A percentile compares a stretch with the other conserved stretches of the same genome.
These are phyloP conservation scores for Euplexia lucipara DNA, from an alignment of 2,888 invertebrate species.

Conservation along the genomic window DNA sequence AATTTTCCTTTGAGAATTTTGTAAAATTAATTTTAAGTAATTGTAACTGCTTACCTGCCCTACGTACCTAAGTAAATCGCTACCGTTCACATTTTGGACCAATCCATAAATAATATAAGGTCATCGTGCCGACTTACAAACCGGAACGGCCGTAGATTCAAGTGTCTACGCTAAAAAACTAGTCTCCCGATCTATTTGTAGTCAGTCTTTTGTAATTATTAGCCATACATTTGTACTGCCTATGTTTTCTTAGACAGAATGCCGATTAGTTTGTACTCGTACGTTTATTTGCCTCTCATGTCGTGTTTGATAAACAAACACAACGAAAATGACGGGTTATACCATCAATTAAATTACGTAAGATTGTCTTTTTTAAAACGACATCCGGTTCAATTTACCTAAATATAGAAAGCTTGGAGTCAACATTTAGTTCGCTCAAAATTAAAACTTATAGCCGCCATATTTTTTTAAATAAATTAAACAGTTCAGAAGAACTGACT, in stretches of 20 bases:
- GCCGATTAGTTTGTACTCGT: slow-evolving; percentile 3
- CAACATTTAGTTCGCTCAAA: background rate
- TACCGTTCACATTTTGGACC: slow-evolving; percentile 72
- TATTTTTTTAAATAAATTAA: background rate
- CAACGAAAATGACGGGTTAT: background rate
- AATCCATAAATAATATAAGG: slow-evolving; percentile 84
- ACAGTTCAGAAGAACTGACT: background rate
- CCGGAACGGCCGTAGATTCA: slow-evolving; percentile 88
- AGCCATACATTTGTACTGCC: slow-evolving; percentile 54
- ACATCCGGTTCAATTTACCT: too few relatives aligned
- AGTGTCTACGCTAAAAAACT: slow-evolving; percentile 84
- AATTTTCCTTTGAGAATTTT: background rate
- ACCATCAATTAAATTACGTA: background rate
- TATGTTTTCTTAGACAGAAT: slow-evolving; percentile 10
- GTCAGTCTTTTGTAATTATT: slow-evolving; percentile 71
- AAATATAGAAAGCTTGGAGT: background rate
- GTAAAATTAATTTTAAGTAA: too few relatives aligned
- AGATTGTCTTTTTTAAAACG: too few relatives aligned
- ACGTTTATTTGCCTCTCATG: background rate
- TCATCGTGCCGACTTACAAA: slow-evolving; percentile 89
- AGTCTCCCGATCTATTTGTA: slow-evolving; percentile 79
- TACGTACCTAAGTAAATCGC: slow-evolving; percentile 55
- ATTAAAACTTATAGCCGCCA: too few relatives aligned
- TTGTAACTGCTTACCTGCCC: too few relatives aligned
- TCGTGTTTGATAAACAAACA: slow-evolving; percentile 1